A percentile compares a stretch with the other conserved stretches of the same genome.
phyloP scores from a whole-genome alignment of 2,888 invertebrate species.

The Timandra comae region DNA sequence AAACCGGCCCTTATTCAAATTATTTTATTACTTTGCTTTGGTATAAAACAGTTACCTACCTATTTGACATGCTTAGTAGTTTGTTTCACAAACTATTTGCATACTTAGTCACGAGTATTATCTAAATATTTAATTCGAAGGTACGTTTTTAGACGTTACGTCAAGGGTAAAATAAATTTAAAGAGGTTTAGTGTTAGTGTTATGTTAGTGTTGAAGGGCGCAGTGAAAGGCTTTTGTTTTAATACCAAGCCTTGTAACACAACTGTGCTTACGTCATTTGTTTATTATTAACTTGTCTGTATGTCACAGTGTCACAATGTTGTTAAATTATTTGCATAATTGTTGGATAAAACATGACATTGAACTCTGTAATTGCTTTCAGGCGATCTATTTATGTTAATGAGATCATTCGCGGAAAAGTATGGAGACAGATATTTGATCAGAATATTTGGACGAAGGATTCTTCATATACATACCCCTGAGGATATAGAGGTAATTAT shows the following conservation, averaged over 20 bases:
- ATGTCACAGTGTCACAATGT: background rate
- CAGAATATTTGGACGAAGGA: constrained; percentile 39
- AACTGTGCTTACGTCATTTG: background rate
- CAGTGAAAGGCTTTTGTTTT: background rate
- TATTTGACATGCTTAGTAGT: no score
- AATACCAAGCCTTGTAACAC: no score
- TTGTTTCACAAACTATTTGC: no score
- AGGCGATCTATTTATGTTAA: constrained; percentile 40
- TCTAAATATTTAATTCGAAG: no score
- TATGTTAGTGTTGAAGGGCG: no score
- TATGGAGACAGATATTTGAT: constrained; percentile 44
- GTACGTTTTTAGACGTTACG: no score
- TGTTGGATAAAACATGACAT: background rate
- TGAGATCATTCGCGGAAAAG: constrained; percentile 24
- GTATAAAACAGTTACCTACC: no score
- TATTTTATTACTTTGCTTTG: no score
- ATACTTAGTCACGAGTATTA: no score
- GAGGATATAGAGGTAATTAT: constrained; percentile 60
- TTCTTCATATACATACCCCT: constrained; percentile 49
- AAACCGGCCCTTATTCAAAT: no score
- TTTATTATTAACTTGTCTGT: background rate
- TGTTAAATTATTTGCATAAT: background rate
- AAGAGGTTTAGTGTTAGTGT: no score
- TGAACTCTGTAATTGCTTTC: constrained; percentile 16
- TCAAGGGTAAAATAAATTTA: no score